Evolutionary conservation across 2,113 vertebrate genomes (phyloP), one percentile per base, ranked within the genome.

Genomic region (Urocitellus parryii): DNA sequence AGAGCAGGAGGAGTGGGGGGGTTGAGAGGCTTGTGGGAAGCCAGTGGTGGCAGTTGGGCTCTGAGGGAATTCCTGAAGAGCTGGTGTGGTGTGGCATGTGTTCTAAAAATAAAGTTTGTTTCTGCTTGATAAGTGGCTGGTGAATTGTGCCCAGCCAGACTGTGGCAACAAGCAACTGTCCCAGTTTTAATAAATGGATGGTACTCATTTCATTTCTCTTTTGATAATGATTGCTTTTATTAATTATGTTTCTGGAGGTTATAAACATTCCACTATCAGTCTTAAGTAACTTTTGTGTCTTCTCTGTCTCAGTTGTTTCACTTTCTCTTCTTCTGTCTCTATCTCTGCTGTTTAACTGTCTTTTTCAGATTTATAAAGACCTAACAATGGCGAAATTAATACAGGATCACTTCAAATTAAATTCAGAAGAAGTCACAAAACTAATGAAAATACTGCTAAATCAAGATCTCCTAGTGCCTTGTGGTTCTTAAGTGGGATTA

Each of bases 401-500:
- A 34, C 53, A 1, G 0, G 67, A 80, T 82, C 37, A 70, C 25
- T 77, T 85, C 24, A 68, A 96, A 14, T 1, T 70, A 88, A 90
- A 76, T 42, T 87, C 39, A 73, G 17, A 84, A 27, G 79, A 82
- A 80, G 18, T 42, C 45, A 78, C 32, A n/a, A 61, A 82, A 76
- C 67, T 81, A 37, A 3, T 32, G 25, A 48, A 79, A 27, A 2
- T 9, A 14, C 45, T 95, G 8, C 48, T 58, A n/a, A 80, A 51
- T n/a, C 65, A 79, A 93, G 25, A 78, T 85, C 58, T 90, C 12
- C 34, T 94, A 80, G 29, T 24, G 85, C 16, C 2, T 78, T 56
- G 45, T 3, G 58, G 1, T 56, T 82, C 93, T 82, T 73, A 74
- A 85, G 53, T 88, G 63, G 16, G 32, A 90, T 93, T 81, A 58